phyloP scores from a whole-genome alignment of 64 coral and sea anemone genomes.

The Catalaphyllia jardinei region DNA sequence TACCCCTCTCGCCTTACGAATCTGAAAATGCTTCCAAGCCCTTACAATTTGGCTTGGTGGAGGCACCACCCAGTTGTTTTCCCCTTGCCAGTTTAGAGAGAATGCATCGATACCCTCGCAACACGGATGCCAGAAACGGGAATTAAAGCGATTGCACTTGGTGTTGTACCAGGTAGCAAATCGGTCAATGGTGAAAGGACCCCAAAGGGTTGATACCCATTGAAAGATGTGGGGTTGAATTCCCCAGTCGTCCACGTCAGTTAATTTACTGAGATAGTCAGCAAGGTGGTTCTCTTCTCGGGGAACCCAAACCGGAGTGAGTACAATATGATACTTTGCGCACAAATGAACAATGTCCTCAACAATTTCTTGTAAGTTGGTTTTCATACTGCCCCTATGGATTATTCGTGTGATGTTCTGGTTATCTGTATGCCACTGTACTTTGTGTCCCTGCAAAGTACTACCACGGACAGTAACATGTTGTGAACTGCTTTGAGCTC shows the following conservation, averaged over 20 bases:
- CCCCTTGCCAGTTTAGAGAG: background rate
- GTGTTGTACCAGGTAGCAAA: constrained; percentile 21
- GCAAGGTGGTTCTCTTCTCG: constrained; percentile 39
- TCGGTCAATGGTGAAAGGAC: constrained; percentile 13
- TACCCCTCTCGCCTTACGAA: constrained; percentile 10
- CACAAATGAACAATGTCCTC: constrained; percentile 34
- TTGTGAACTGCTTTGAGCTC: constrained; percentile 50
- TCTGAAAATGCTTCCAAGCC: background rate
- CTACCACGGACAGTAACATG: constrained; percentile 30
- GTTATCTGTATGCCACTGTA: constrained; percentile 54
- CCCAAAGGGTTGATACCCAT: constrained; percentile 15
- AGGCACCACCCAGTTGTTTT: constrained; percentile 44
- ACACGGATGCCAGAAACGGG: constrained; percentile 43
- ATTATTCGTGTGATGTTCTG: constrained; percentile 43
- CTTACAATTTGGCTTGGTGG: constrained; percentile 5
- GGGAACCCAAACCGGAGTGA: constrained; percentile 39
- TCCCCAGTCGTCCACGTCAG: constrained; percentile 44
- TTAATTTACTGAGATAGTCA: constrained; percentile 56
- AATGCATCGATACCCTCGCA: constrained; percentile 55
- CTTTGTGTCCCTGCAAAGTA: constrained; percentile 22
- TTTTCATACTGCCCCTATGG: constrained; percentile 14
- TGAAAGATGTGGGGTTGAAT: constrained; percentile 31
- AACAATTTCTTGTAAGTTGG: background rate
- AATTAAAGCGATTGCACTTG: constrained; percentile 26
- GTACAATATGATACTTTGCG: background rate